These are phyloP conservation scores for Eriosoma lanigerum DNA, from an alignment of 1,140 invertebrate species.

Conservation along the genomic window DNA sequence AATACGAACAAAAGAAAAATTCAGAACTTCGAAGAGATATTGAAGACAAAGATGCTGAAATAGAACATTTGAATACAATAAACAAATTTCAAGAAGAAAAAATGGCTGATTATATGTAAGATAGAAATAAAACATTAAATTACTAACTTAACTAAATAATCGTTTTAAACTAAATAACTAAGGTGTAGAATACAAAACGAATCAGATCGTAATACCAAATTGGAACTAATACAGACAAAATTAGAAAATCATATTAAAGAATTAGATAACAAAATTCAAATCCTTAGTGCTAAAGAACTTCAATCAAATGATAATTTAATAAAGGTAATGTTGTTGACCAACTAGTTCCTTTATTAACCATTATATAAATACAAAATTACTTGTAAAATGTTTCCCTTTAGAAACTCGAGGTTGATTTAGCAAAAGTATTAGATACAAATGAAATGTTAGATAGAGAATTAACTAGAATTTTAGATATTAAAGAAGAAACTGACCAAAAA, in stretches of 20 bases:
- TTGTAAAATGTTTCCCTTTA: not conserved
- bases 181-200: constrained; percentile 18
- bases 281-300: not conserved
- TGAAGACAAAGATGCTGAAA: constrained; percentile 38
- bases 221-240: constrained; percentile 6
- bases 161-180: not conserved
- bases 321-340: constrained; percentile 7
- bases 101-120: constrained; percentile 25
- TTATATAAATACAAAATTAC: not conserved
- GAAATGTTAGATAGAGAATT: constrained; percentile 41
- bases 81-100: constrained; percentile 42
- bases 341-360: not conserved
- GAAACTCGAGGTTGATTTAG: constrained; percentile 27
- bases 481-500: constrained; percentile 46
- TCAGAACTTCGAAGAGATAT: not conserved
- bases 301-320: not conserved
- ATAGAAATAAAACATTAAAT: not conserved
- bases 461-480: constrained; percentile 42
- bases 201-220: not conserved
- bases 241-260: constrained; percentile 23
- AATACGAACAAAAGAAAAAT: constrained; percentile 9
- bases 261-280: constrained; percentile 22
- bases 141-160: no score
- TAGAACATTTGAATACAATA: constrained; percentile 11
- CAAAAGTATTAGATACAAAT: constrained; percentile 38